A percentile compares a stretch with the other conserved stretches of the same genome.
Evolutionary conservation across 2,888 invertebrate genomes (phyloP).

Genomic region (Coenonympha glycerion): DNA sequence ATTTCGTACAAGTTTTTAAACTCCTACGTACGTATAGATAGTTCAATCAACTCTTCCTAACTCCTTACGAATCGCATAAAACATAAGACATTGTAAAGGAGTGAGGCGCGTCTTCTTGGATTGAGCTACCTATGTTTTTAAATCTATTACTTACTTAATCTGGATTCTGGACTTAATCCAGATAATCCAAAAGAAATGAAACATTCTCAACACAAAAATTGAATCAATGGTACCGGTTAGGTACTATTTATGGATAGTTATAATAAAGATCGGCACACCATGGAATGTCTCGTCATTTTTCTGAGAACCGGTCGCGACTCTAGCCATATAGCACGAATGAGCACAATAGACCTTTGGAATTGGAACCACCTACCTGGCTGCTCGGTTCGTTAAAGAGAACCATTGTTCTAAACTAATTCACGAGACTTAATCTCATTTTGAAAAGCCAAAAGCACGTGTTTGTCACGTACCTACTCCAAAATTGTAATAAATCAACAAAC

Average conservation of each 20-base stretch:
- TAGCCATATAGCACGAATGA: constrained; percentile 38
- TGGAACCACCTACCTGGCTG: constrained; percentile 37
- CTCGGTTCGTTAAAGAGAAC: constrained; percentile 18
- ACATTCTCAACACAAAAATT: neutral
- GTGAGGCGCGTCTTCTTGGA: too few relatives aligned
- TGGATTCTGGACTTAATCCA: too few relatives aligned
- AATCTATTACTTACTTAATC: too few relatives aligned
- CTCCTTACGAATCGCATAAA: too few relatives aligned
- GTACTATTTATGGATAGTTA: neutral
- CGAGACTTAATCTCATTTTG: neutral
- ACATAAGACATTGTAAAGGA: too few relatives aligned
- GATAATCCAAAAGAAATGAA: too few relatives aligned
- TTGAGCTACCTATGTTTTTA: too few relatives aligned
- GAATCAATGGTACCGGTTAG: constrained; percentile 7
- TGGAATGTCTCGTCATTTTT: constrained; percentile 59
- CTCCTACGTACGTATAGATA: too few relatives aligned
- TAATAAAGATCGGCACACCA: constrained; percentile 18
- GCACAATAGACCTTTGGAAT: constrained; percentile 52
- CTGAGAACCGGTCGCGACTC: constrained; percentile 59
- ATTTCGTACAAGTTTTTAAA: too few relatives aligned
- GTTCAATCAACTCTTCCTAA: too few relatives aligned
- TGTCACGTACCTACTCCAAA: neutral
- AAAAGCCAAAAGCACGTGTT: neutral
- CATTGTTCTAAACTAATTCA: constrained; percentile 20
- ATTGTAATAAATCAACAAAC: neutral